A percentile compares a stretch with the other conserved stretches of the same genome.
Evolutionary conservation across 2,113 vertebrate species (phyloP).

Genomic region (Dipodomys ordii): DNA sequence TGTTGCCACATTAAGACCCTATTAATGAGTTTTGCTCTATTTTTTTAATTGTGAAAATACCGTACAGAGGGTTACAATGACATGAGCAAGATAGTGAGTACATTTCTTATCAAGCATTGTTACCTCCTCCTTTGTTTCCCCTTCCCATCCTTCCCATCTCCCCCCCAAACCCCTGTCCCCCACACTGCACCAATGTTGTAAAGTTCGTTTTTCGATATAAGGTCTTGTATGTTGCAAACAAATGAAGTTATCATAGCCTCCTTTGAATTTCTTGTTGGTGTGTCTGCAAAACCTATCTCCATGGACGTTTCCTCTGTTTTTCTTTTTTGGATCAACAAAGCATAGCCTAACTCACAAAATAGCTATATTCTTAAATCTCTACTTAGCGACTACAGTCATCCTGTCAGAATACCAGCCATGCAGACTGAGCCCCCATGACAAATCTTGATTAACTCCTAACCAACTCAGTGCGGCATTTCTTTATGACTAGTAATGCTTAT

Average conservation of each 20-base stretch:
- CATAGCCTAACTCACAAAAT: neutral
- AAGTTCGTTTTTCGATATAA: too few relatives aligned
- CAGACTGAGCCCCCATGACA: neutral
- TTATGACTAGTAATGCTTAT: neutral
- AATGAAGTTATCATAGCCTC: neutral
- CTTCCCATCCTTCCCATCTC: too few relatives aligned
- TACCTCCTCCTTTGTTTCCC: too few relatives aligned
- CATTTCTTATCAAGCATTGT: too few relatives aligned
- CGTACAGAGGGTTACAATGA: too few relatives aligned
- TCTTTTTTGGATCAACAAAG: neutral
- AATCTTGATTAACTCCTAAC: slow-evolving; percentile 47
- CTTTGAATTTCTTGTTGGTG: neutral
- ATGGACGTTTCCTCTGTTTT: neutral
- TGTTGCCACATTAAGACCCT: neutral
- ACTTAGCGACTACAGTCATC: slow-evolving; percentile 19
- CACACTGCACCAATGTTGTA: too few relatives aligned
- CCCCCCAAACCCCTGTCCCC: too few relatives aligned
- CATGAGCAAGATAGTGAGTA: too few relatives aligned
- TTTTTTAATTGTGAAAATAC: neutral
- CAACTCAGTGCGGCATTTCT: neutral
- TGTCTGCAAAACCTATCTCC: neutral
- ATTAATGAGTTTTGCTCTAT: neutral
- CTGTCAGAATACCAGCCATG: neutral
- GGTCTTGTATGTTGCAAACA: neutral
- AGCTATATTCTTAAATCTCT: slow-evolving; percentile 17